A percentile compares a stretch with the other conserved stretches of the same genome.
phyloP scores from a whole-genome alignment of 2,888 invertebrate genomes.

The Apoda limacodes region DNA sequence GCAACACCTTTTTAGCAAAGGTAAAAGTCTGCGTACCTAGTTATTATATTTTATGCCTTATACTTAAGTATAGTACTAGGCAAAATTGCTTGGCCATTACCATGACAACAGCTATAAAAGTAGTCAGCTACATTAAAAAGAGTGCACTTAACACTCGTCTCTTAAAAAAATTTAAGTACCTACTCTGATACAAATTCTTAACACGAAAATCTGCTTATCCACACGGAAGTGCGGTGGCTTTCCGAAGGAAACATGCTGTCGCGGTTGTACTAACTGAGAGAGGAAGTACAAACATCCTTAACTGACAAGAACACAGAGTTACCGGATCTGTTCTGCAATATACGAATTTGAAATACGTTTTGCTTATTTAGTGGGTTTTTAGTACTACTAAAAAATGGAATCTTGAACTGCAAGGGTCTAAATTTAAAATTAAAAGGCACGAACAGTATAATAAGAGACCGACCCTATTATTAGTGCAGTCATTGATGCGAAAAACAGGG shows the following conservation, averaged over 20 bases:
- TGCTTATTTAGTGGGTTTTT: conserved; percentile 11
- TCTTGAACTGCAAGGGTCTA: conserved; percentile 9
- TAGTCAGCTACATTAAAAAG: conserved; percentile 18
- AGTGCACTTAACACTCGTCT: conserved; percentile 14
- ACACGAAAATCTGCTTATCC: conserved; percentile 8
- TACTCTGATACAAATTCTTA: conserved; percentile 7
- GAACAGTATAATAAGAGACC: too few species aligned
- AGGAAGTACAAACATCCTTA: conserved; percentile 2
- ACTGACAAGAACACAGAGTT: conserved; percentile 9
- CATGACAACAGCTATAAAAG: too few species aligned
- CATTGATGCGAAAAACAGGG: too few species aligned
- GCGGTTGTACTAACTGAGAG: conserved; percentile 5
- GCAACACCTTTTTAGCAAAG: too few species aligned
- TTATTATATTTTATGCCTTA: too few species aligned
- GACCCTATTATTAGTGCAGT: too few species aligned
- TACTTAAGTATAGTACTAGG: too few species aligned
- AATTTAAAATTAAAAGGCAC: too few species aligned
- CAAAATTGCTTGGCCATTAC: too few species aligned
- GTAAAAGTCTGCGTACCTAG: too few species aligned
- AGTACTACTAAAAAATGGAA: conserved; percentile 9
- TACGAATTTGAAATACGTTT: conserved; percentile 8
- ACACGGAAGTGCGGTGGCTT: too few species aligned
- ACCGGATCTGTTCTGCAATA: conserved; percentile 6
- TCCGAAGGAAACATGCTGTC: conserved; percentile 12
- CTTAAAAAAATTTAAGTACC: conserved; percentile 4